Percentiles rank a stretch among this genome's conserved stretches.
Conservation (phyloP, 2,888 invertebrate species). For the Xanthia icteritia region DNA sequence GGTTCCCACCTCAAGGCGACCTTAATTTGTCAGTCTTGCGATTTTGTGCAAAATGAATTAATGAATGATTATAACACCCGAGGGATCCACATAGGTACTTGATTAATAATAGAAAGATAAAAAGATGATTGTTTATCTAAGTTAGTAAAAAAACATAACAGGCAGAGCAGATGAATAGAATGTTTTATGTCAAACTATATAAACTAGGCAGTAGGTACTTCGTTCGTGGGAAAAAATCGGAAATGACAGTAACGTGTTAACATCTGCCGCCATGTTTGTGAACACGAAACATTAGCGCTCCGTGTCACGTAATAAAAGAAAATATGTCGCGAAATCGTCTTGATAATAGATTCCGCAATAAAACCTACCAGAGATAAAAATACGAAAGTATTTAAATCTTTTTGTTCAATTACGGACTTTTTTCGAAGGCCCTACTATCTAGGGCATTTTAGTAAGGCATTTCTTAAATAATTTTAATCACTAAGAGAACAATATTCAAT, state of each 20-base stretch:
- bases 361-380: not conserved
- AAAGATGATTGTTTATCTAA: not conserved
- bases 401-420: not conserved
- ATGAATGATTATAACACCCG: not conserved
- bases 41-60: constrained; percentile 66
- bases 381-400: constrained; percentile 6
- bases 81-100: not conserved
- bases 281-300: constrained; percentile 53
- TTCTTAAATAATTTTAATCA: not conserved
- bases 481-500: not conserved
- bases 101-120: not conserved
- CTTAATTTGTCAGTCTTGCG: constrained; percentile 78
- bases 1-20: constrained; percentile 75
- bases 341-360: constrained; percentile 36
- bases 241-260: constrained; percentile 38
- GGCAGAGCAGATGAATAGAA: not conserved
- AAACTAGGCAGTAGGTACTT: not conserved
- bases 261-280: constrained; percentile 59
- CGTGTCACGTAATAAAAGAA: constrained; percentile 54
- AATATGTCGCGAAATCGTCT: constrained; percentile 57
- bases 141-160: not conserved
- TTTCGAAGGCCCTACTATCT: not conserved
- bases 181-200: constrained; percentile 3
- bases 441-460: not conserved
- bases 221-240: constrained; percentile 31